phyloP scores from a whole-genome alignment of 2,113 vertebrate species.

The Rhinopomastus cyanomelas region DNA sequence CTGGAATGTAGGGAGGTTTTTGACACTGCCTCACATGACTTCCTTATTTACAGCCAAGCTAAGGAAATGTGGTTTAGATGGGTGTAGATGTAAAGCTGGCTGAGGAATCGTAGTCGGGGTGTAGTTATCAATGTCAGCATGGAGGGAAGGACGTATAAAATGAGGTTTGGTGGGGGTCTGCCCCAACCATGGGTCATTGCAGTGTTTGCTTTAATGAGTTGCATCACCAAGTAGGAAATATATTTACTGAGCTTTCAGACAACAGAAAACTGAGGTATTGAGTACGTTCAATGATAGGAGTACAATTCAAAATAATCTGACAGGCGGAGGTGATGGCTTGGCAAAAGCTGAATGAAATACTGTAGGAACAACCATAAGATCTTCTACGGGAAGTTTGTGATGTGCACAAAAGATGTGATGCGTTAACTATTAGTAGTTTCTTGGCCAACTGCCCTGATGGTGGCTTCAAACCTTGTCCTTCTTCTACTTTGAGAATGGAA shows the following conservation, averaged over 20 bases:
- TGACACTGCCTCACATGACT: background rate
- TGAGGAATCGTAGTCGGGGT: background rate
- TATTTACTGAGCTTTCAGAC: background rate
- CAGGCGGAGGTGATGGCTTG: background rate
- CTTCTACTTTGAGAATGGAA: slow-evolving; percentile 10
- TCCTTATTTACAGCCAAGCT: background rate
- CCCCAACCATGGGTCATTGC: background rate
- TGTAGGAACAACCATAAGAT: background rate
- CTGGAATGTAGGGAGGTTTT: background rate
- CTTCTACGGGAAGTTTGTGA: background rate
- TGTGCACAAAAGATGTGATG: accelerated
- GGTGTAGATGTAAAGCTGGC: background rate
- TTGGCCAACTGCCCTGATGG: background rate
- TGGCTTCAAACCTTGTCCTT: background rate
- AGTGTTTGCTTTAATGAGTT: background rate
- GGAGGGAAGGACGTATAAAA: background rate
- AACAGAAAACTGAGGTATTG: background rate
- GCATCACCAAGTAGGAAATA: background rate
- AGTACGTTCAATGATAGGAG: background rate
- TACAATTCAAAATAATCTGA: background rate
- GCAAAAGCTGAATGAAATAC: background rate
- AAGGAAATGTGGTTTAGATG: background rate
- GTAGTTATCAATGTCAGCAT: background rate
- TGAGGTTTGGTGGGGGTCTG: background rate
- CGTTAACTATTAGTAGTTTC: background rate